Conservation (phyloP, 2,113 vertebrate genomes). For the Coturnix japonica region DNA sequence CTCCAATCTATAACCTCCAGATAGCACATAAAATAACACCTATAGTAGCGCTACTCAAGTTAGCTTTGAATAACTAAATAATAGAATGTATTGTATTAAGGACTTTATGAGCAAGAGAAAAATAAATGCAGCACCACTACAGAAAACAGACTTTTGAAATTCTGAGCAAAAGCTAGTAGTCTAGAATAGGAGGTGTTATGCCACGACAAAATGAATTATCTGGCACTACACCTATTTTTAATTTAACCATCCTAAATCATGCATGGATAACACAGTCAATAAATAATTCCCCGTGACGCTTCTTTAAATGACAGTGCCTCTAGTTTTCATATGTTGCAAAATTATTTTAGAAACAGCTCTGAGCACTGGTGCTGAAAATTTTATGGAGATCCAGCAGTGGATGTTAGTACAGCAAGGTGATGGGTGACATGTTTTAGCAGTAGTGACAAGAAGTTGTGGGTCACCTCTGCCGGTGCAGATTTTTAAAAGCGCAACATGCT, state of each 20-base stretch:
- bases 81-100: background rate
- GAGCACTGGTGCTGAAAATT: background rate
- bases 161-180: background rate
- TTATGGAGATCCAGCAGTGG: too few relatives aligned
- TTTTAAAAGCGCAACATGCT: too few relatives aligned
- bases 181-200: background rate
- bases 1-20: background rate
- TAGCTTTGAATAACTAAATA: background rate
- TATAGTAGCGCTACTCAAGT: background rate
- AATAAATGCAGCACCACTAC: background rate
- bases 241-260: background rate
- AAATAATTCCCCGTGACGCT: conserved; percentile 1
- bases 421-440: too few relatives aligned
- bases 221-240: conserved; percentile 6
- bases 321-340: background rate
- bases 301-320: conserved; percentile 18
- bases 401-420: too few relatives aligned
- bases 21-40: background rate
- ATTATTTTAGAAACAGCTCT: conserved; percentile 23
- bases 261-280: background rate
- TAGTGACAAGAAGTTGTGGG: too few relatives aligned
- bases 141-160: conserved; percentile 1
- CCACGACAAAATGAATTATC: background rate
- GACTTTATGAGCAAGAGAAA: background rate
- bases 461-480: too few relatives aligned